A percentile compares a stretch with the other conserved stretches of the same genome.
These are phyloP conservation scores for Rhinatrema bivittatum DNA, from an alignment of 2,797 vertebrate genomes.

Conservation along the genomic window DNA sequence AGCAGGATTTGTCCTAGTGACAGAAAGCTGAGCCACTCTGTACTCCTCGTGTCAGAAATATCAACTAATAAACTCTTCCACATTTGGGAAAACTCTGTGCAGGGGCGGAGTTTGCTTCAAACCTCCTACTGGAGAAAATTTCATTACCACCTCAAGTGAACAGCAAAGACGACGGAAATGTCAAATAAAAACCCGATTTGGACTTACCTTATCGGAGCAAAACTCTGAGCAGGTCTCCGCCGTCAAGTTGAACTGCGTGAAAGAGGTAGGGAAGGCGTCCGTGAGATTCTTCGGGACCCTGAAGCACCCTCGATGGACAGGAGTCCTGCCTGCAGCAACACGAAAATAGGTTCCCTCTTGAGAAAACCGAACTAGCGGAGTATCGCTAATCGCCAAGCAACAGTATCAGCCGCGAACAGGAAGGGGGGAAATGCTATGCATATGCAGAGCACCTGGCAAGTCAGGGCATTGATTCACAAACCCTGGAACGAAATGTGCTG, in stretches of 20 bases:
- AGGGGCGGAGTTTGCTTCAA: too few species aligned
- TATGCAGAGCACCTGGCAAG: conserved; percentile 1
- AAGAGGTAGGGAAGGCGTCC: conserved; percentile 62
- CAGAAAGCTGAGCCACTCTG: too few species aligned
- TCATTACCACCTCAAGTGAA: accelerated
- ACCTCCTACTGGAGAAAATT: background rate
- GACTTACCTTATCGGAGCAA: conserved; percentile 85
- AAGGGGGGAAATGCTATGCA: conserved; percentile 8
- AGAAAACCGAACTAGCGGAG: conserved; percentile 5
- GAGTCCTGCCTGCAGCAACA: conserved; percentile 58
- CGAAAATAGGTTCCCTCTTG: conserved; percentile 28
- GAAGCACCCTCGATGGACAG: conserved; percentile 86
- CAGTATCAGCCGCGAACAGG: conserved; percentile 6
- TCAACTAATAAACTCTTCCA: too few species aligned
- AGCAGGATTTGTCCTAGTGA: too few species aligned
- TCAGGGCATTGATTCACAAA: conserved; percentile 2
- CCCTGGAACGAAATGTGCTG: background rate
- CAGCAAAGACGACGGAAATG: conserved; percentile 6
- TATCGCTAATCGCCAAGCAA: background rate
- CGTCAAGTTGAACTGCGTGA: conserved; percentile 71
- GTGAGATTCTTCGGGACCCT: conserved; percentile 65
- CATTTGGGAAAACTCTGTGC: too few species aligned
- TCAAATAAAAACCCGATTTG: conserved; percentile 3
- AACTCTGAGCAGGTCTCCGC: conserved; percentile 81
- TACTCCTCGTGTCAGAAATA: too few species aligned